Base-by-base conservation (phyloP, 2,888 invertebrate species). In the Vesta saturnalis region DNA sequence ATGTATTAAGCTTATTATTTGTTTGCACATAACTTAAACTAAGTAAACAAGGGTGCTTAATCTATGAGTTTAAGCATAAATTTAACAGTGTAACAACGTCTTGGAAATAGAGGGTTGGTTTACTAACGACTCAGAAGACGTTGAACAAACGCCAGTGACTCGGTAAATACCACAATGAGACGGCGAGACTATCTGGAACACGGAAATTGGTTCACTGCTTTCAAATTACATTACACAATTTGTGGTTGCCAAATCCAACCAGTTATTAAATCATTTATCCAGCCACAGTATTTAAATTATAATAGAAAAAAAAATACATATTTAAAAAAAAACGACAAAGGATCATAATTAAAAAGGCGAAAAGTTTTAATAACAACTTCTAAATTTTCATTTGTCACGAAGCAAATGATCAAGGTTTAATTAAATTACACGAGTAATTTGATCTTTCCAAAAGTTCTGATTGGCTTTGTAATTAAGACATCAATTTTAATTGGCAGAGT, bases 381-480 rank as follows among this genome's bases (percentile, higher is more conserved):
- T 6, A 54, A 54, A 23, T 21, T 23, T 49, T 61, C 58, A 61
- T 69, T 65, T 69, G 64, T 70, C 70, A 54, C 67, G 54, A 35
- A 23, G 55, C 39, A 60, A 70, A 67, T 60, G 46, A 58, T 60
- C 52, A 61, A 43, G 49, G 19, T 80, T 77, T 78, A 79, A 78
- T 79, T 79, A 74, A 78, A 80, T 80, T 79, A 79, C 72, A 74
- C 77, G 77, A 74, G 78, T 80, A 80, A 82, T 81, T 80, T 77
- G 75, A 80, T 74, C 77, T 71, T 70, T 72, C 73, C 75, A 78
- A 81, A 82, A 79, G 78, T 82, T 81, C 79, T 81, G 81, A 81
- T 81, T 82, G 81, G 81, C 80, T 82, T 81, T 81, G 78, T 82
- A 83, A 82, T 83, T 81, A 82, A 80, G 78, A 78, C 81, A 82